Evolutionary conservation across 30 jellyfish, hydroid and myxozoan species (phyloP), one percentile per base, ranked within the genome.

Genomic region (Cassiopea andromeda): DNA sequence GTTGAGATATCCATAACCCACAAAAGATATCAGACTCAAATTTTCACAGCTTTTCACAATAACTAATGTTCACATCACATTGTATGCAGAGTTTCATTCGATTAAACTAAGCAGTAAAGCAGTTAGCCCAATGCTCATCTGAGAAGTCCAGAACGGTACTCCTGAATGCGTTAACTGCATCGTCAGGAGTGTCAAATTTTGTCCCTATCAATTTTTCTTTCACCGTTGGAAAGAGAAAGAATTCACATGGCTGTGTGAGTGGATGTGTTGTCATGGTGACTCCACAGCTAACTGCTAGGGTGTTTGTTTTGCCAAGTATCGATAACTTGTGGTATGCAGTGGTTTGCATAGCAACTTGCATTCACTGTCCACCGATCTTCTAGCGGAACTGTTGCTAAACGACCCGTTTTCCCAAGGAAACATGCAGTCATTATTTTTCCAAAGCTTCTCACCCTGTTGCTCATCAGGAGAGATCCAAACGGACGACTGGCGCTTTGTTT

Each of bases 151-250:
- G 9, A 5, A 50, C 9, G 64, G 64, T 50, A 50, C 64, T 50
- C 5, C 64, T 9, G 9, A 50, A 50, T 50, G 64, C 64, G 9
- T 50, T 50, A 50, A 50, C 64, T 50, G 64, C 64, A 50, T 50
- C 64, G 9, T 50, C 64, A 50, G 64, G 64, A 50, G 64, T 50
- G 64, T 9, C 64, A 50, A 50, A 50, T 9, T 50, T 50, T 50
- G 64, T 50, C 64, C 64, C 9, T 50, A 2, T 50, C 64, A 50
- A 50, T 50, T 50, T 50, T 9, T 50, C 64, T 50, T 82, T 82
- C 73, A 60, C 66, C 18, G 50, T 82, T 64, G 91, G 91, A 48
- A 73, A 85, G 76, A 72, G 87, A 58, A 73, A 85, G 89, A 85
- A 48, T 80, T 85, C 89, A 85, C 93, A 85, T 46, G 89, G 89